Conservation (phyloP, 2,113 vertebrate species). For the Ctenodactylus gundi region DNA sequence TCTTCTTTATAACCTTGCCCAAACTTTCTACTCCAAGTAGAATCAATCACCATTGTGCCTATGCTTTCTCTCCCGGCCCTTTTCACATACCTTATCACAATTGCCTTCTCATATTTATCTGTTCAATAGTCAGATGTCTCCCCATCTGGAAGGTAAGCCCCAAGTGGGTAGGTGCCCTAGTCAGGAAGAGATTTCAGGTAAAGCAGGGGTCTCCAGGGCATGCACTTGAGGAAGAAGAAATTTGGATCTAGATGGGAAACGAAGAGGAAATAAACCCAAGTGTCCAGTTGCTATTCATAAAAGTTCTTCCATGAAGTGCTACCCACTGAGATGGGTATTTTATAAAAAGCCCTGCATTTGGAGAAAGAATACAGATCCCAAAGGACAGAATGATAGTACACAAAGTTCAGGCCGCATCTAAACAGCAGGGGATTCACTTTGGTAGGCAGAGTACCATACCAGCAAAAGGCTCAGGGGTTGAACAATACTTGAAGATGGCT, state of each 20-base stretch:
- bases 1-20: background rate
- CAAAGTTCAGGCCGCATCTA: background rate
- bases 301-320: background rate
- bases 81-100: background rate
- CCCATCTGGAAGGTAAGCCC: background rate
- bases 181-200: background rate
- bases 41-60: background rate
- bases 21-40: background rate
- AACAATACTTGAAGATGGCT: background rate
- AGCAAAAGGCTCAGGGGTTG: background rate
- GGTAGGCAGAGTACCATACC: background rate
- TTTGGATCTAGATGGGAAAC: background rate
- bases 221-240: background rate
- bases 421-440: background rate
- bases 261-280: background rate
- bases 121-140: background rate
- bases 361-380: background rate
- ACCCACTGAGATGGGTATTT: background rate
- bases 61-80: background rate
- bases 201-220: background rate
- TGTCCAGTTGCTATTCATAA: background rate
- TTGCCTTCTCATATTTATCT: background rate
- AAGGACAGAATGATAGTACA: accelerated
- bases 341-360: background rate
- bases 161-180: background rate